phyloP scores from a whole-genome alignment of 2,797 vertebrate genomes.

The Masticophis lateralis region DNA sequence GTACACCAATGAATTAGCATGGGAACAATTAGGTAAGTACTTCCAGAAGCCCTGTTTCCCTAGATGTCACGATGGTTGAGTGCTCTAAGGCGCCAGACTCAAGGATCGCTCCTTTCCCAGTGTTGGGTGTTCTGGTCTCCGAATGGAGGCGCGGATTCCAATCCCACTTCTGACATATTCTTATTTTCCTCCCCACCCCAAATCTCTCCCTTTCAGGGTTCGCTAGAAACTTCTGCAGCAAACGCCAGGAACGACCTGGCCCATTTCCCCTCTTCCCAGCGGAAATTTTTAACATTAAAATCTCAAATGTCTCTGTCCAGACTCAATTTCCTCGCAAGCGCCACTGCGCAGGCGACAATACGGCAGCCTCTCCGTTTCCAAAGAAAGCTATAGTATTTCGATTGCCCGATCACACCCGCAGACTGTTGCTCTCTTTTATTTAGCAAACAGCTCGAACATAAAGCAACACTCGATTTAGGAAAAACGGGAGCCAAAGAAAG shows the following conservation, averaged over 20 bases:
- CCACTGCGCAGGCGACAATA: neutral
- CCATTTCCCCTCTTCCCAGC: neutral
- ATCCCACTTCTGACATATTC: conserved; percentile 67
- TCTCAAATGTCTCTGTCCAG: neutral
- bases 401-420: neutral
- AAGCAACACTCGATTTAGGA: neutral
- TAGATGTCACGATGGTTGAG: conserved; percentile 66
- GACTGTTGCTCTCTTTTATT: neutral
- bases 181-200: too few relatives aligned
- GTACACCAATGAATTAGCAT: neutral
- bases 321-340: neutral
- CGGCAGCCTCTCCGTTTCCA: neutral
- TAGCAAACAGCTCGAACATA: neutral
- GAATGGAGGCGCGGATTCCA: conserved; percentile 68
- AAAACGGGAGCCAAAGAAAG: neutral
- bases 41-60: rapidly evolving
- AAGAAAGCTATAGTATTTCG: neutral
- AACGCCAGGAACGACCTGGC: neutral
- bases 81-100: conserved; percentile 71
- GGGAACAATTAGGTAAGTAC: neutral
- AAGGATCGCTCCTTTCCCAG: neutral
- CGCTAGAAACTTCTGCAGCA: neutral
- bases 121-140: conserved; percentile 65
- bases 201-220: neutral
- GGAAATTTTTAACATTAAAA: neutral